Evolutionary conservation across 2,888 invertebrate genomes (phyloP), one percentile per base, ranked within the genome.

Genomic region (Hydriomena furcata): DNA sequence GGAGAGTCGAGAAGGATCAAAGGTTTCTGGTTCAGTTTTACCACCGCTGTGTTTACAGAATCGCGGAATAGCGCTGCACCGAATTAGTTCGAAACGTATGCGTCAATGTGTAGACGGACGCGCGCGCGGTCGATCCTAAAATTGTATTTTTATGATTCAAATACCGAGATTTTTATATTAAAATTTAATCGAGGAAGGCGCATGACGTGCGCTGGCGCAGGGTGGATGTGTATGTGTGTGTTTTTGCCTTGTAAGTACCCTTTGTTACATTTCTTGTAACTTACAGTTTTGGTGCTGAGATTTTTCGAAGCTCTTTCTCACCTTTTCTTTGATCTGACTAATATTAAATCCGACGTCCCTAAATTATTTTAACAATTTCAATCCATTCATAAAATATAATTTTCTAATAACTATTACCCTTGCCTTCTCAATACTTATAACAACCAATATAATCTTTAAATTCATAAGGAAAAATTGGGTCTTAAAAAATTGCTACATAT

Each of bases 41-140:
- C 69, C 73, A 63, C 77, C 78, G 70, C 72, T 70, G 76, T 89
- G 89, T 89, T 90, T 89, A 90, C 89, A 87, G 87, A 87, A 89
- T 76, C 84, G 81, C 79, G 89, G 88, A 88, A 88, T 87, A 84
- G 81, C 77, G 82, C 82, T 88, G 88, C 88, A 90, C 85, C 86
- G 84, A 86, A 84, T 90, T 89, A 90, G 89, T 90, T 76, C 66
- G 82, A 84, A 86, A 81, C 82, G 84, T 79, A 84, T 88, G 87
- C 88, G 89, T 88, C 89, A 89, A 88, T 86, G 87, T 76, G 71
- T 73, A 79, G 84, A 73, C 84, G 85, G 71, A 65, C 65, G 72
- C 73, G 80, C 80, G 79, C 78, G 81, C 81, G 77, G 61, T 72
- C 68, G 68, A 71, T 79, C 79, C 71, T 77, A 74, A 79, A 80